Evolutionary conservation across 2,113 vertebrate species (phyloP).

Genomic region (Erythrocercus mccallii): DNA sequence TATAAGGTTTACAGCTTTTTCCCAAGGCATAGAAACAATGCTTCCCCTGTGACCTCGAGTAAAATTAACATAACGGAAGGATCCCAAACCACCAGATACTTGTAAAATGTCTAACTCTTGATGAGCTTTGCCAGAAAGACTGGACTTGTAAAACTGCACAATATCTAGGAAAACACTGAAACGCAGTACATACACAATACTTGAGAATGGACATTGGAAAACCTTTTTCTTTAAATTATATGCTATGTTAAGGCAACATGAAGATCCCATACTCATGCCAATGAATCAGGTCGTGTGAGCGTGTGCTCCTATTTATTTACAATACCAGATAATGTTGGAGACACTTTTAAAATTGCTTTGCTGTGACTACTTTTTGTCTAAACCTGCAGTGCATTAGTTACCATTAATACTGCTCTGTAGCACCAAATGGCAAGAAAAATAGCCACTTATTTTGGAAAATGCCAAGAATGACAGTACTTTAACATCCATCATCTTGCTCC

Average conservation of each 20-base stretch:
- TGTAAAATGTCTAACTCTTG: not conserved
- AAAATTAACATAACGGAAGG: not conserved
- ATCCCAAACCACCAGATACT: not conserved
- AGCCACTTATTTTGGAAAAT: slow-evolving; percentile 42
- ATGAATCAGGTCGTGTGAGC: not conserved
- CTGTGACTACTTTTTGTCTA: slow-evolving; percentile 11
- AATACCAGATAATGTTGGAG: not conserved
- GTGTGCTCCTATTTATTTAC: not conserved
- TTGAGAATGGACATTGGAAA: not conserved
- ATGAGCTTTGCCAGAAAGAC: not conserved
- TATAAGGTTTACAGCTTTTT: slow-evolving; percentile 33
- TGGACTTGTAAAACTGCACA: not conserved
- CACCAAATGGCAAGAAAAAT: slow-evolving; percentile 36
- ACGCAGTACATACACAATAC: not conserved
- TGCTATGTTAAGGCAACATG: not conserved
- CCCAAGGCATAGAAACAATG: slow-evolving; percentile 24
- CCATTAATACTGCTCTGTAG: slow-evolving; percentile 29
- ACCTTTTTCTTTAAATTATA: not conserved
- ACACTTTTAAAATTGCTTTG: slow-evolving; percentile 23
- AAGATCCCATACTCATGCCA: not conserved
- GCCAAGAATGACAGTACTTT: slow-evolving; percentile 37
- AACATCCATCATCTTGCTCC: slow-evolving; percentile 44
- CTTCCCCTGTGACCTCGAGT: not conserved
- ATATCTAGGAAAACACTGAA: not conserved
- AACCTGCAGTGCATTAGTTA: slow-evolving; percentile 39